These are phyloP conservation scores for Oriolus oriolus DNA, from an alignment of 2,113 vertebrate species.

Conservation along the genomic window DNA sequence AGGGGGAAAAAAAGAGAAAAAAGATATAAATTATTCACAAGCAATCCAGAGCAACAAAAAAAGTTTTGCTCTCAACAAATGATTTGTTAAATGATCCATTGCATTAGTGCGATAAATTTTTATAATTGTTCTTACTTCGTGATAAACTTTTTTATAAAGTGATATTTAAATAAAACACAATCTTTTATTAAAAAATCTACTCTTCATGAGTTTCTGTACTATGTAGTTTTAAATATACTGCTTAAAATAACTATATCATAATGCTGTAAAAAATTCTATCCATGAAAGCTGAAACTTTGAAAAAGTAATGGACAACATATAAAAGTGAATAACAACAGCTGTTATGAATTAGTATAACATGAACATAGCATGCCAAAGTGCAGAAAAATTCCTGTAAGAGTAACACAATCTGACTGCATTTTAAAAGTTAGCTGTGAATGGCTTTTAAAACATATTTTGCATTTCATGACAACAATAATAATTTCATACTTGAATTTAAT, in stretches of 20 bases:
- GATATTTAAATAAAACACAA: background rate
- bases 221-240: background rate
- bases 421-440: background rate
- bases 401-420: background rate
- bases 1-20: rapidly evolving
- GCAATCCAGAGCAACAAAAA: background rate
- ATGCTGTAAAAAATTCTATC: background rate
- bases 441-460: background rate
- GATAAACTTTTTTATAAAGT: background rate
- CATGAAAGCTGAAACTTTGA: background rate
- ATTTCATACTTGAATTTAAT: background rate
- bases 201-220: background rate
- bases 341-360: background rate
- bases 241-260: background rate
- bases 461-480: background rate
- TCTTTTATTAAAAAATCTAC: background rate
- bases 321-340: background rate
- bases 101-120: background rate
- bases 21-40: background rate
- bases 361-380: background rate
- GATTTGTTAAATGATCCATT: background rate
- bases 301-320: background rate
- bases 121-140: background rate
- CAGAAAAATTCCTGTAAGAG: background rate
- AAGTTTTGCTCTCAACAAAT: background rate